Conservation (phyloP, 2,888 invertebrate genomes). For the Clistopyga incitator region DNA sequence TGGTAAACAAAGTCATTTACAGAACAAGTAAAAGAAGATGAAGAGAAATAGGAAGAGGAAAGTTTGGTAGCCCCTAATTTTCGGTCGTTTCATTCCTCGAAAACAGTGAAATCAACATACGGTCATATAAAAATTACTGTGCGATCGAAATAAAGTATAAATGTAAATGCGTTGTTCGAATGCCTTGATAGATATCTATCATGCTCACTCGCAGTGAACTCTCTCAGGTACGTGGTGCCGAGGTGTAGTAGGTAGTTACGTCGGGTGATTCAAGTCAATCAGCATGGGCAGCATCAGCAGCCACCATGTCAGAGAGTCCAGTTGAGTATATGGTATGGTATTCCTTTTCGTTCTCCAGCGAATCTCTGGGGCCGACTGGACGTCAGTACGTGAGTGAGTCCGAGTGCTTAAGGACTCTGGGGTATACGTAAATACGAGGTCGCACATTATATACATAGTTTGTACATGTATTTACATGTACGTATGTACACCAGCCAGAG, state of each 20-base stretch:
- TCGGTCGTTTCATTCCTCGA: background rate
- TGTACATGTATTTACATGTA: slow-evolving; percentile 8
- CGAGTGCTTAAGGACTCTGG: slow-evolving; percentile 38
- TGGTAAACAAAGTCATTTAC: too few relatives aligned
- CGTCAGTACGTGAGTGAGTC: slow-evolving; percentile 43
- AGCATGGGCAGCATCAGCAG: slow-evolving; percentile 30
- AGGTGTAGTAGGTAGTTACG: slow-evolving; percentile 23
- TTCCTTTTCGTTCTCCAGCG: slow-evolving; percentile 30
- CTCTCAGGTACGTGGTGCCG: background rate
- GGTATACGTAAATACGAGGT: slow-evolving; percentile 40
- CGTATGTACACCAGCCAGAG: slow-evolving; percentile 36
- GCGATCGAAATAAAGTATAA: slow-evolving; percentile 43
- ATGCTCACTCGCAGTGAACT: background rate
- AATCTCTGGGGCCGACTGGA: slow-evolving; percentile 33
- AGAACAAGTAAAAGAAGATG: too few relatives aligned
- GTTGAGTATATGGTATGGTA: slow-evolving; percentile 7
- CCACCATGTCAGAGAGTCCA: background rate
- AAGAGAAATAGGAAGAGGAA: too few relatives aligned
- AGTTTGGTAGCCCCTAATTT: too few relatives aligned
- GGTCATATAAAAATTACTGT: slow-evolving; percentile 19
- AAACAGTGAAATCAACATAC: background rate
- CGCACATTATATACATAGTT: slow-evolving; percentile 9
- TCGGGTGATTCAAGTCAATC: slow-evolving; percentile 54
- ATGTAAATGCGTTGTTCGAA: slow-evolving; percentile 23
- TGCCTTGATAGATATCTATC: slow-evolving; percentile 30